phyloP scores from a whole-genome alignment of 2,888 invertebrate genomes.

The Caenorhabditis sp. region DNA sequence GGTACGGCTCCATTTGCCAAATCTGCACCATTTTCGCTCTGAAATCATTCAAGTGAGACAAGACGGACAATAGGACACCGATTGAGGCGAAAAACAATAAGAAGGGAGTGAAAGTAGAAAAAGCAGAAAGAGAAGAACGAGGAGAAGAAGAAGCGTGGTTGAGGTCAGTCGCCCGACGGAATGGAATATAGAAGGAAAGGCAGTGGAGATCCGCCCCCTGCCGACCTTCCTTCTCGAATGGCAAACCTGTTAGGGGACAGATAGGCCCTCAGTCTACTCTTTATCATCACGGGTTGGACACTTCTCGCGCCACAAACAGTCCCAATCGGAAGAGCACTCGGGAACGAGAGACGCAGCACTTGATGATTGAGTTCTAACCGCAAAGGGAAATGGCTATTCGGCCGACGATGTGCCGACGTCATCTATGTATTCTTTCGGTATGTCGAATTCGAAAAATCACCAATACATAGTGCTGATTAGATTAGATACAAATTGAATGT shows the following conservation, averaged over 20 bases:
- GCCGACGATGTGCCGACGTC: slow-evolving; percentile 12
- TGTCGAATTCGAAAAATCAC: slow-evolving; percentile 9
- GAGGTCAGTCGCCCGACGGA: background rate
- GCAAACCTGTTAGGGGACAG: slow-evolving; percentile 19
- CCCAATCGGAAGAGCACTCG: background rate
- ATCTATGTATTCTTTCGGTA: background rate
- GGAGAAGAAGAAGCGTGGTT: slow-evolving; percentile 3
- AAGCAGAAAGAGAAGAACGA: background rate
- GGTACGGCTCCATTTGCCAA: slow-evolving; percentile 89
- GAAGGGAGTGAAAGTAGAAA: background rate
- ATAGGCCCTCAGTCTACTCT: slow-evolving; percentile 6
- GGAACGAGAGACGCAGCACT: slow-evolving; percentile 13
- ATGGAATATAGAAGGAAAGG: slow-evolving; percentile 7
- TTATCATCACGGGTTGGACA: slow-evolving; percentile 34
- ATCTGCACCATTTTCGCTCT: slow-evolving; percentile 86
- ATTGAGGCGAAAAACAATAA: too few species aligned
- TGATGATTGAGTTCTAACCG: slow-evolving; percentile 43
- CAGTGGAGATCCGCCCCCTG: background rate
- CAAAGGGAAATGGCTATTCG: slow-evolving; percentile 25
- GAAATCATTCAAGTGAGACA: background rate
- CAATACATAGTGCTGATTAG: background rate
- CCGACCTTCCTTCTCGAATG: slow-evolving; percentile 26
- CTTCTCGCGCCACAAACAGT: slow-evolving; percentile 24
- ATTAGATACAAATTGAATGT: background rate
- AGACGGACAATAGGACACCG: background rate